Base-by-base conservation (phyloP, 2,888 invertebrate genomes). In the Lasioglossum figueresi region DNA sequence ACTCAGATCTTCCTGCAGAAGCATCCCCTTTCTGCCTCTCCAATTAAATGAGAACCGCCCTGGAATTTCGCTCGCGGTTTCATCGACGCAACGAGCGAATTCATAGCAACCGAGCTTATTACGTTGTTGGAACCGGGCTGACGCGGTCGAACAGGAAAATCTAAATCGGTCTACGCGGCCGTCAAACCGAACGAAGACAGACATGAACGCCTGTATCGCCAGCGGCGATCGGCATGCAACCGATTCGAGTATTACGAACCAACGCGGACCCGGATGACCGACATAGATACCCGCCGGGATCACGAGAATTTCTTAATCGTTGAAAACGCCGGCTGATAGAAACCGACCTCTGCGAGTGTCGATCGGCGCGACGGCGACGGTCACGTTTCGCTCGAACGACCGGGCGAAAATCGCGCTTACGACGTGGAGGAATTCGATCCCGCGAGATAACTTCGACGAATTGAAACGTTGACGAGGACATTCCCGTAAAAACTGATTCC, bases 231-330 rank as follows among this genome's bases (percentile, higher is more conserved):
- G 66, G 40, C 70, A 19, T 34, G 48, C 63, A 8, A 48, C 56
- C 48, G 48, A 48, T 73, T 70, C 56, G 48, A 45, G 68, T 63
- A 75, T 79, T 72, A 52, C 52, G 52, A 52, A 76, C 31, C 70
- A 75, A 75, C 74, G 59, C 31, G 66, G 31, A 70, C 78, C 75
- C 76, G 85, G 71, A 73, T 76, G 79, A 31, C 63, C 79, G 81
- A 83, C 70, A 80, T 83, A 85, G 79, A 87, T 85, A 82, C 73
- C 66, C 56, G 56, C 14, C 31, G 37, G 78, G 27, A 79, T 31
- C 78, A 23, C 52, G 14, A 10, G 68, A 48, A 79, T 79, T 85
- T 66, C 82, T 79, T 76, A 82, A 80, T 75, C 68, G 70, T 52
- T 27, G 63, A 27, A 59, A 79, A 76, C 81, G 75, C 8, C 68